Base-by-base conservation (phyloP, 2,888 invertebrate species). In the Aelia acuminata region DNA sequence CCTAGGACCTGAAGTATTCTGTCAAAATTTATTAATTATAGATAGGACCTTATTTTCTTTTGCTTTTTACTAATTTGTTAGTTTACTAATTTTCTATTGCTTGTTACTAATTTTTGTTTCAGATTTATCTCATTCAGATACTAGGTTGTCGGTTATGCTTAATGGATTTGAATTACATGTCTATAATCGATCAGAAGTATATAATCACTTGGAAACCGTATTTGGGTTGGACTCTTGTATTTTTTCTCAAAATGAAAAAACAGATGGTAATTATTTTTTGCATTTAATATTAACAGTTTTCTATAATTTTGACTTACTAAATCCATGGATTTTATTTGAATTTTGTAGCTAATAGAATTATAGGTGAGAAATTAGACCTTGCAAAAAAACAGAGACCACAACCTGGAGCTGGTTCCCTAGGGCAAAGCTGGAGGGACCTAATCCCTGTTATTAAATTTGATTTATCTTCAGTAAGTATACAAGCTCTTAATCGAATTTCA, bases 361-460 rank as follows among this genome's bases (percentile, higher is more conserved):
- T 31, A 63, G 70, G 57, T 43, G 87, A 70, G 15, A 87, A 87
- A 70, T 20, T 87, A 70, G 87, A 87, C 31, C 57, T 87, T 57
- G 63, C 57, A n/a, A 87, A 87, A 80, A 47, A 31, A 13, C 75
- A 50, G 90, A 93, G 96, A 90, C 95, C 96, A 2, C 92, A 92
- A 87, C 91, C 91, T n/a, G 96, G 97, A 91, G 97, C 97, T 15
- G 96, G 96, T 89, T 90, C 90, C 18, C 95, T 97, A 93, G 96
- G 96, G 7, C 94, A 97, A 90, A 97, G 97, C 4, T 99, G 98
- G 99, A 94, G 98, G 90, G 98, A 98, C 93, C 94, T 99, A 90
- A 97, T 99, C 91, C 99, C 99, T 53, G 98, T 98, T 88, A 98
- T 98, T 90, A 99, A 99, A 94, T 94, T 98, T 90, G 98, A 99